These are phyloP conservation scores for Psylliodes chrysocephalus DNA, from an alignment of 2,888 invertebrate genomes.

Conservation along the genomic window DNA sequence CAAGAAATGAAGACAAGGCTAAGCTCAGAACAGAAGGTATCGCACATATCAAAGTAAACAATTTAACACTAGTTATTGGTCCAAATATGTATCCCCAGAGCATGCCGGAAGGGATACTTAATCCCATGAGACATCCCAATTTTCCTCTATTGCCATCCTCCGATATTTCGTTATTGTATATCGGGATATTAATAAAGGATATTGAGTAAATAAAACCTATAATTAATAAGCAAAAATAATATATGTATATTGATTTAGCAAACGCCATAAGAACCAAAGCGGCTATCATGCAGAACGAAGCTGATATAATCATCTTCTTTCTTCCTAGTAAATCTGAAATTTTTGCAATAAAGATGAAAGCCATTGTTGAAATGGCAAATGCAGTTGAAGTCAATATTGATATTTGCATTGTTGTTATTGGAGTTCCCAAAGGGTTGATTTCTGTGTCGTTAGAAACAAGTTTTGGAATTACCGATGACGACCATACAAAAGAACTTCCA, in stretches of 20 bases:
- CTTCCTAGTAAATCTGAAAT: not conserved
- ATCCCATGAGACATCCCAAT: not conserved
- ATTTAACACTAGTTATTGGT: not conserved
- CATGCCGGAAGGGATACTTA: not conserved
- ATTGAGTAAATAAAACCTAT: not conserved
- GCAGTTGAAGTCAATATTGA: constrained; percentile 67
- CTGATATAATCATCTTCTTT: not conserved
- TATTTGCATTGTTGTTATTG: constrained; percentile 57
- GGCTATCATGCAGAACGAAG: not conserved
- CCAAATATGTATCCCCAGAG: not conserved
- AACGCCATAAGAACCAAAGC: not conserved
- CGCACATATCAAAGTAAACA: not conserved
- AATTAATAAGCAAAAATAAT: not conserved
- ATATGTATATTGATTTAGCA: not conserved
- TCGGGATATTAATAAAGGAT: not conserved
- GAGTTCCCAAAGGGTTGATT: constrained; percentile 54
- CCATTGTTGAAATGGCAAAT: constrained; percentile 62
- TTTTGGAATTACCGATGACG: constrained; percentile 50
- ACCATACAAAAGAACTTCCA: constrained; percentile 64
- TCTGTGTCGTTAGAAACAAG: constrained; percentile 39
- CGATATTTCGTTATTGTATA: constrained; percentile 12
- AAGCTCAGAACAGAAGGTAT: not conserved
- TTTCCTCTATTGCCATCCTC: constrained; percentile 1
- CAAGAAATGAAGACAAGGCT: not conserved
- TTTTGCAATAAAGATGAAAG: not conserved